Evolutionary conservation across 2,113 vertebrate species (phyloP), one percentile per base, ranked within the genome.

Genomic region (Zapornia atra): DNA sequence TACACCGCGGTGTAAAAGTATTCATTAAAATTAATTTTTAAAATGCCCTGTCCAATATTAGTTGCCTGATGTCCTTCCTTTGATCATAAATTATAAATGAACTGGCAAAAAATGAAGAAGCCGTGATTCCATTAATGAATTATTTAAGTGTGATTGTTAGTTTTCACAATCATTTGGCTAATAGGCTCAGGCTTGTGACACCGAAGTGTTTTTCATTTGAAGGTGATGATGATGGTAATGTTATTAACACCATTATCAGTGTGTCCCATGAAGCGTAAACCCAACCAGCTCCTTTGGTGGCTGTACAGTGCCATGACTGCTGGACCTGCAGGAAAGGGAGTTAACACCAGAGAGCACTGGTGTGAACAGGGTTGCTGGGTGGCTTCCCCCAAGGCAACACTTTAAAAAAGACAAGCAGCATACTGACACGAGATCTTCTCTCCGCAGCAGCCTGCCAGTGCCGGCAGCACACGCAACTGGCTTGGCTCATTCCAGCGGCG

Each of bases 401-500:
- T 46, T 80, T 31, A 21, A 15, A 6, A 51, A 34, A 22, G 57
- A 24, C 50, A 25, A 44, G 34, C 26, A 40, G 36, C 25, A 2
- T 12, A 8, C 83, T 96, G 38, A 93, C 57, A 65, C 21, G 0
- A 34, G 25, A 24, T 94, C 22, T 94, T 94, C 90, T 94, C 92
- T 69, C 88, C 82, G 3, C 96, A 98, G 98, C 87, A 98, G 98
- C 79, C 91, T 98, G 51, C 96, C 98, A 0, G 95, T 98, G 96
- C 97, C 97, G 0, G 86, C 75, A 1, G 71, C 96, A 22, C 98
- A 98, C 6, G 8, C 92, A 38, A 10, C 93, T 1, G 63, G 97
- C 64, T 96, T 97, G 31, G 94, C 95, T 38, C 98, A 98, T 82
- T 98, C 97, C 96, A 99, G 98, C 2, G 99, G 98, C 1, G 98